A percentile compares a stretch with the other conserved stretches of the same genome.
phyloP scores from a whole-genome alignment of 2,113 vertebrate species.

The Ursus arctos region DNA sequence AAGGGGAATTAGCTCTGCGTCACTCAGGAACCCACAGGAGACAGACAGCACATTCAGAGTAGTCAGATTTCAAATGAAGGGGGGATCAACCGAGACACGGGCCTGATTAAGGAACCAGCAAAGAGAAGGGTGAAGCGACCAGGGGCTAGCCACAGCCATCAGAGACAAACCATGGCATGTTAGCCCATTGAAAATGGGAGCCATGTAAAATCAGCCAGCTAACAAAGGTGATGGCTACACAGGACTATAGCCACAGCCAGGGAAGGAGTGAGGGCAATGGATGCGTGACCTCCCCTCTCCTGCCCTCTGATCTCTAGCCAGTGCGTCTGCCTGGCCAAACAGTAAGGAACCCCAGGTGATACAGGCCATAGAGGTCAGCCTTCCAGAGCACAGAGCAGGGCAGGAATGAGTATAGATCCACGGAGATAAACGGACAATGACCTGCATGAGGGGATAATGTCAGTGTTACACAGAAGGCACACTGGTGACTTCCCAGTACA shows the following conservation, averaged over 20 bases:
- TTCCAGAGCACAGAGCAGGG: neutral
- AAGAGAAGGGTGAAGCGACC: neutral
- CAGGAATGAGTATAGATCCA: neutral
- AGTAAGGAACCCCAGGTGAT: neutral
- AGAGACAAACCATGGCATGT: neutral
- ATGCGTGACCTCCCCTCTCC: neutral
- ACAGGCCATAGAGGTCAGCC: neutral
- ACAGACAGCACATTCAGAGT: neutral
- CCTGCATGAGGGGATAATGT: neutral
- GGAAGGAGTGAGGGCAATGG: neutral
- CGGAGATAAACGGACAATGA: neutral
- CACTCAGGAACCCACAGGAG: neutral
- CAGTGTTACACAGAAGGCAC: neutral
- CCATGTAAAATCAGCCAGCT: neutral
- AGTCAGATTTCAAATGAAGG: neutral
- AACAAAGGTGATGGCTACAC: neutral
- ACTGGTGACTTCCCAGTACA: neutral
- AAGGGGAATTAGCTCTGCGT: neutral
- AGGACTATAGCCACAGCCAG: neutral
- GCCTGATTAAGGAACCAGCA: neutral
- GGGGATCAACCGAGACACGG: neutral
- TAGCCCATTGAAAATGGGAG: neutral
- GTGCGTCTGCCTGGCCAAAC: neutral
- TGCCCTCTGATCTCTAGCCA: neutral
- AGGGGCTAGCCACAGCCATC: neutral